These are phyloP conservation scores for Lycorma delicatula DNA, from an alignment of 1,140 invertebrate species.

Conservation along the genomic window DNA sequence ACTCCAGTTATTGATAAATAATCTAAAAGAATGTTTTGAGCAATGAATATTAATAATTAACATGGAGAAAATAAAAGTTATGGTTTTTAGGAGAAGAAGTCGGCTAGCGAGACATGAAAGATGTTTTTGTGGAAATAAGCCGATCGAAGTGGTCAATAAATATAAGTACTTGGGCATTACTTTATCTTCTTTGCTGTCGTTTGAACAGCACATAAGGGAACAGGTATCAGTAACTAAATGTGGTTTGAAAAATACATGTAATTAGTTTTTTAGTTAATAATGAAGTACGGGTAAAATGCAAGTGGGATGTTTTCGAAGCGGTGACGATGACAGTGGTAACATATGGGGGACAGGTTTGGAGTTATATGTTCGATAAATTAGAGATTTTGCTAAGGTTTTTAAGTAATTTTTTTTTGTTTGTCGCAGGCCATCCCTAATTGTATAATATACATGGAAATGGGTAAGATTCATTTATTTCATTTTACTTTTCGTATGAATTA, in stretches of 20 bases:
- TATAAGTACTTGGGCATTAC: slow-evolving; percentile 14
- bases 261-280: neutral
- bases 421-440: too few relatives aligned
- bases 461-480: too few relatives aligned
- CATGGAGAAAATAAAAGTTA: neutral
- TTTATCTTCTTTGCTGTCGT: neutral
- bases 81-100: neutral
- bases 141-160: slow-evolving; percentile 1
- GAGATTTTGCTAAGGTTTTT: too few relatives aligned
- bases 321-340: too few relatives aligned
- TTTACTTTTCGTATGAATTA: too few relatives aligned
- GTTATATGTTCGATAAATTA: too few relatives aligned
- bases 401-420: too few relatives aligned
- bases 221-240: neutral
- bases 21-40: neutral
- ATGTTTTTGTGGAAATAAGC: neutral
- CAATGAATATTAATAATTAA: neutral
- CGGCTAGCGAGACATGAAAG: neutral
- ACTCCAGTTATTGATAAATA: neutral
- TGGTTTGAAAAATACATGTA: neutral
- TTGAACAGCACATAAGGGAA: neutral
- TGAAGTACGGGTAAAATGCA: neutral
- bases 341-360: too few relatives aligned
- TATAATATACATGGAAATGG: too few relatives aligned
- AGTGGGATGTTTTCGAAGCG: slow-evolving; percentile 41